Conservation (phyloP, 2,797 vertebrate species). For the Lithobates pipiens region DNA sequence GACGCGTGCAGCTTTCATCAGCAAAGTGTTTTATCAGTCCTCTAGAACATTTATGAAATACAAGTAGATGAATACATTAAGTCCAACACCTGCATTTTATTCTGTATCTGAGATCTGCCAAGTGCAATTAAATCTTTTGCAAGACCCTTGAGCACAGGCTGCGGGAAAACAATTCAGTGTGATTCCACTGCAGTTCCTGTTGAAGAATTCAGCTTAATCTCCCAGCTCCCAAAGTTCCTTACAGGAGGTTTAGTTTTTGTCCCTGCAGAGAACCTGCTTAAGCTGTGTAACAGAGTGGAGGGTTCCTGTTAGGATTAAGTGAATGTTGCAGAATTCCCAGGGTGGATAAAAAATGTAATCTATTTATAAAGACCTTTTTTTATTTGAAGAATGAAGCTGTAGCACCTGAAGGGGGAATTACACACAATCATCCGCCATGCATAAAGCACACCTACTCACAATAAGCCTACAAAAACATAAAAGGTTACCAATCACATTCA, state of each 20-base stretch:
- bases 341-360: background rate
- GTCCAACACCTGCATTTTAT: conserved; percentile 22
- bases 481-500: background rate
- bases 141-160: conserved; percentile 28
- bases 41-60: conserved; percentile 18
- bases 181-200: conserved; percentile 23
- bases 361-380: background rate
- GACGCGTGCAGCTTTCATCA: conserved; percentile 3
- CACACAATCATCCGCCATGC: background rate
- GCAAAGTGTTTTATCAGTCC: conserved; percentile 17
- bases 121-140: background rate
- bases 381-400: no score
- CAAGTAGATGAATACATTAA: conserved; percentile 1
- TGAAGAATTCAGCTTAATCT: conserved; percentile 15
- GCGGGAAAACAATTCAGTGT: conserved; percentile 33
- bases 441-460: background rate
- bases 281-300: background rate
- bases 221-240: conserved; percentile 10
- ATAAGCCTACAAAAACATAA: background rate
- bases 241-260: background rate
- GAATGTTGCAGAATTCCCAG: background rate
- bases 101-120: conserved; percentile 35
- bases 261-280: background rate
- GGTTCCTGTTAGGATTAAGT: background rate
- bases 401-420: background rate